phyloP scores from a whole-genome alignment of 2,113 vertebrate species.

The Sorex araneus region DNA sequence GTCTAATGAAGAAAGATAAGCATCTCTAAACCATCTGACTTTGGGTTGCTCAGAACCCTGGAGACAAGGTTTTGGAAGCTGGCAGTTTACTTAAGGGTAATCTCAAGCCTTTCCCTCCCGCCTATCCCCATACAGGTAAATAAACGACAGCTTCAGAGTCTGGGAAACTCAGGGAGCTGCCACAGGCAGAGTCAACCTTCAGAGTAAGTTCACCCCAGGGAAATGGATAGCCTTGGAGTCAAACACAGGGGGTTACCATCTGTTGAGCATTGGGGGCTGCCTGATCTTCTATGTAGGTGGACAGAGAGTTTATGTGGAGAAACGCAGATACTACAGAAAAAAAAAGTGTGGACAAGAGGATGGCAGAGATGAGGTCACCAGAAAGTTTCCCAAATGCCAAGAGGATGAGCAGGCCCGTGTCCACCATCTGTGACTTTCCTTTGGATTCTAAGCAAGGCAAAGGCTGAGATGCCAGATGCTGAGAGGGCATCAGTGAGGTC shows the following conservation, averaged over 20 bases:
- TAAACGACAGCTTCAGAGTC: not conserved
- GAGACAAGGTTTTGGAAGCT: slow-evolving; percentile 9
- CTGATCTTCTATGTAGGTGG: no score
- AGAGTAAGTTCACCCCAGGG: not conserved
- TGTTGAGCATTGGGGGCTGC: not conserved
- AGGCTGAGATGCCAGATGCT: not conserved
- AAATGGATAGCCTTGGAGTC: not conserved
- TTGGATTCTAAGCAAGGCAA: not conserved
- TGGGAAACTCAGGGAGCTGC: not conserved
- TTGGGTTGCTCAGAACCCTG: not conserved
- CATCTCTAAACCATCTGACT: not conserved
- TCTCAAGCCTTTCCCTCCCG: not conserved
- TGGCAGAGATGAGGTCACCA: not conserved
- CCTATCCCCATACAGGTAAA: no score
- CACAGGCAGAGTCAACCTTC: not conserved
- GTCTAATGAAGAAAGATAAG: not conserved
- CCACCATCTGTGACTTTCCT: not conserved
- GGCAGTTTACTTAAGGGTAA: not conserved
- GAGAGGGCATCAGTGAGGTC: not conserved
- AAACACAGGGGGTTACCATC: not conserved
- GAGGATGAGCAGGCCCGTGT: not conserved
- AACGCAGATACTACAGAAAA: not conserved
- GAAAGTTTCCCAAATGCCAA: not conserved
- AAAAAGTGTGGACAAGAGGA: not conserved
- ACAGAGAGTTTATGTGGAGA: slow-evolving; percentile 22